Conservation (phyloP, 2,113 vertebrate species). For the Cottus gobio region DNA sequence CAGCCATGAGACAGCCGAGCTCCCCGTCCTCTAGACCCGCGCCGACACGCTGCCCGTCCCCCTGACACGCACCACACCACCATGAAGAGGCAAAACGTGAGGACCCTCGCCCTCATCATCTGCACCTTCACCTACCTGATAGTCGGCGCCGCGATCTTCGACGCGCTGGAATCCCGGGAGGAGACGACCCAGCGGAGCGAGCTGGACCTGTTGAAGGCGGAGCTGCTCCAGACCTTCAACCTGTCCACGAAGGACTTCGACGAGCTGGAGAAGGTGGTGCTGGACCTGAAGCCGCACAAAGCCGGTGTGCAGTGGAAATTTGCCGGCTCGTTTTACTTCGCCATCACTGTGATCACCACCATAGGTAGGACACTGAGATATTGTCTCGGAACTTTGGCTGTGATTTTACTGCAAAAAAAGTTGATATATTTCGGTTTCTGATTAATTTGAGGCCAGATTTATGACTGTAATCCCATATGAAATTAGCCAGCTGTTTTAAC, state of each 20-base stretch:
- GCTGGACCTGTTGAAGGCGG: constrained; percentile 81
- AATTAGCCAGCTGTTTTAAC: background rate
- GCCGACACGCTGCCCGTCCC: constrained; percentile 69
- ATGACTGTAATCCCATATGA: background rate
- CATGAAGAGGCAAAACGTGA: constrained; percentile 97
- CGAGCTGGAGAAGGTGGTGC: constrained; percentile 89
- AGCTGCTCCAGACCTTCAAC: constrained; percentile 90
- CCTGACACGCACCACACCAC: constrained; percentile 72
- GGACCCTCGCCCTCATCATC: constrained; percentile 93
- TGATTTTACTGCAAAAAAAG: background rate
- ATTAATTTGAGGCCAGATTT: background rate
- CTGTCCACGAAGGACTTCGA: constrained; percentile 86
- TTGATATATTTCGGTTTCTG: background rate
- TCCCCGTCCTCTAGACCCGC: constrained; percentile 82
- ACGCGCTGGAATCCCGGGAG: constrained; percentile 90
- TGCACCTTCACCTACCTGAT: constrained; percentile 97
- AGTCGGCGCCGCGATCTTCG: constrained; percentile 95
- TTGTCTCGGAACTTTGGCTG: constrained; percentile 1
- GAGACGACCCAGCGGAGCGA: constrained; percentile 85
- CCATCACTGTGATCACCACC: constrained; percentile 97
- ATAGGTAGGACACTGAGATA: constrained; percentile 85
- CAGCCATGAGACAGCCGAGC: constrained; percentile 88
- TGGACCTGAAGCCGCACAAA: constrained; percentile 95
- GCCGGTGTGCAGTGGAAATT: constrained; percentile 95
- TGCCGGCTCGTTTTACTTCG: constrained; percentile 97